phyloP scores from a whole-genome alignment of 1,140 invertebrate genomes.

The Drosophila ficusphila region DNA sequence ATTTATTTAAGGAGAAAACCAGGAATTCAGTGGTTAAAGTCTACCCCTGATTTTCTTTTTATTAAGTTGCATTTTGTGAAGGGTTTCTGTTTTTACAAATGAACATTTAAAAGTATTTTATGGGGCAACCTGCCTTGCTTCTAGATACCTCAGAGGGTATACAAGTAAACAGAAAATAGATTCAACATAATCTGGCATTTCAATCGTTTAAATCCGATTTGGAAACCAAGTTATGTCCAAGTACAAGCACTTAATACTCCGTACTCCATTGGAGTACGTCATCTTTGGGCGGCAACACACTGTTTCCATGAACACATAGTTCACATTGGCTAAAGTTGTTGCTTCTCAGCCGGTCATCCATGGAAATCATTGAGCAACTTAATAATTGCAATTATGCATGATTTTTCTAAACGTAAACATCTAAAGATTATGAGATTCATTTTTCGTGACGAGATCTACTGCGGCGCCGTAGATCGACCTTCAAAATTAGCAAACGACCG shows the following conservation, averaged over 20 bases:
- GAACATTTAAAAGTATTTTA: no score
- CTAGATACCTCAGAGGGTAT: no score
- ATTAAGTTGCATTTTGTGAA: not conserved
- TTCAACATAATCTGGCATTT: not conserved
- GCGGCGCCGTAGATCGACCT: constrained; percentile 10
- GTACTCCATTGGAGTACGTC: constrained; percentile 21
- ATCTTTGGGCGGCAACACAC: constrained; percentile 6
- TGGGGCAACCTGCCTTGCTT: no score
- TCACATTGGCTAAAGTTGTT: constrained; percentile 10
- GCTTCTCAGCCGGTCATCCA: constrained; percentile 43
- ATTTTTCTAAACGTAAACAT: constrained; percentile 41
- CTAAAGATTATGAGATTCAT: constrained; percentile 41
- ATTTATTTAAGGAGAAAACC: not conserved
- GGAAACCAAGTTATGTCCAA: not conserved
- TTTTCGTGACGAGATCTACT: constrained; percentile 26
- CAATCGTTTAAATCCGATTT: not conserved
- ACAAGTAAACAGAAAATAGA: no score
- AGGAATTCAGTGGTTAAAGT: not conserved
- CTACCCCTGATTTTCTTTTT: not conserved
- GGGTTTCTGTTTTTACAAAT: no score
- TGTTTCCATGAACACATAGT: constrained; percentile 32
- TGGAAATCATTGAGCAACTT: constrained; percentile 60
- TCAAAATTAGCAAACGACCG: constrained; percentile 15
- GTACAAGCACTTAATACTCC: not conserved
- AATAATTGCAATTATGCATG: constrained; percentile 65